A percentile compares a stretch with the other conserved stretches of the same genome.
Conservation (phyloP, 2,888 invertebrate genomes). For the Andrena chrysosceles region DNA sequence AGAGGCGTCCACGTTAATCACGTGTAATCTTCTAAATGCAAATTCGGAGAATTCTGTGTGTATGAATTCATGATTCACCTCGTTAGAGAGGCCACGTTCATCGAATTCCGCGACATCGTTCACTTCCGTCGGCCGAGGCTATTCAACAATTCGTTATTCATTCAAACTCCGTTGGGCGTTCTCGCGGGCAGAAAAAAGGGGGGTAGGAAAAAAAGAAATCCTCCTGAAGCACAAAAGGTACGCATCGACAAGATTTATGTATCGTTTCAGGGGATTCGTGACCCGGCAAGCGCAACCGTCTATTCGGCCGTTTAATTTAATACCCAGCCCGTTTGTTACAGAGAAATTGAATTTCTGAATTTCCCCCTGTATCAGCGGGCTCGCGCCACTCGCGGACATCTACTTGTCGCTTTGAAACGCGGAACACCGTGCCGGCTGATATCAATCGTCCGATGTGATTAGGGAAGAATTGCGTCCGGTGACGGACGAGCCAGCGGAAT, state of each 20-base stretch:
- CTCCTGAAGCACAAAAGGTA: conserved; percentile 19
- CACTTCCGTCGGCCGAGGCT: conserved; percentile 21
- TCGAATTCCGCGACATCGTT: conserved; percentile 33
- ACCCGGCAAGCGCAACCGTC: conserved; percentile 14
- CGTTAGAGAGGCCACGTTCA: conserved; percentile 1
- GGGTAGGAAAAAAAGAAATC: conserved; percentile 19
- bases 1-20: conserved; percentile 28
- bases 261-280: conserved; percentile 18
- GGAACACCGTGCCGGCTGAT: neutral
- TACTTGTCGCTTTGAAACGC: neutral
- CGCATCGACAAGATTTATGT: conserved; percentile 50
- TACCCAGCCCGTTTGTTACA: conserved; percentile 32
- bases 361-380: conserved; percentile 9
- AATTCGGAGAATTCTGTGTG: conserved; percentile 38
- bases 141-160: conserved; percentile 57
- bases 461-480: neutral
- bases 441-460: conserved; percentile 2
- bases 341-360: conserved; percentile 37
- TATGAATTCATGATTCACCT: conserved; percentile 21
- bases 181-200: conserved; percentile 6
- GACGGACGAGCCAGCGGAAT: neutral
- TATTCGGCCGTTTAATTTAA: conserved; percentile 37
- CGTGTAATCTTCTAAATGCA: conserved; percentile 50
- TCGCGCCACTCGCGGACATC: neutral
- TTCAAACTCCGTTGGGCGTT: conserved; percentile 39